A percentile compares a stretch with the other conserved stretches of the same genome.
Evolutionary conservation across 2,113 vertebrate species (phyloP).

Genomic region (Oryzias celebensis): DNA sequence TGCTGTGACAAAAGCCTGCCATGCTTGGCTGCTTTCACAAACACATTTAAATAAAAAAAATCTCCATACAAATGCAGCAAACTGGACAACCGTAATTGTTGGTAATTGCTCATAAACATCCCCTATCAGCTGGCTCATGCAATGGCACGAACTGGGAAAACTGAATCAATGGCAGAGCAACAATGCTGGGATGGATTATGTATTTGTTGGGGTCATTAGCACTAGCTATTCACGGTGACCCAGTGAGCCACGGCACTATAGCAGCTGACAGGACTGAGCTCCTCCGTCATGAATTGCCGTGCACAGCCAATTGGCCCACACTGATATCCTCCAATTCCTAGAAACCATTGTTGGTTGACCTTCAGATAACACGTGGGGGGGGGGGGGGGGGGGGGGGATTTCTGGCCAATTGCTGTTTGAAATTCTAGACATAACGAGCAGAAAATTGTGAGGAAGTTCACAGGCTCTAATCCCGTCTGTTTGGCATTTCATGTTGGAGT

Average conservation of each 20-base stretch:
- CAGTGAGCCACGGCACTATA: slow-evolving; percentile 60
- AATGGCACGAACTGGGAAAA: slow-evolving; percentile 41
- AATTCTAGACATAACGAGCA: slow-evolving; percentile 5
- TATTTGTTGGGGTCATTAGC: slow-evolving; percentile 67
- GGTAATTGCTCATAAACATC: slow-evolving; percentile 68
- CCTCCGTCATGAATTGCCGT: slow-evolving; percentile 41
- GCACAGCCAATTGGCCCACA: slow-evolving; percentile 57
- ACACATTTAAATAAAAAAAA: slow-evolving; percentile 49
- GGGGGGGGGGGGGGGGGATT: slow-evolving; percentile 18
- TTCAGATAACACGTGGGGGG: slow-evolving; percentile 42
- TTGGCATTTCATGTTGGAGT: slow-evolving; percentile 46
- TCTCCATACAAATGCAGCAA: slow-evolving; percentile 43
- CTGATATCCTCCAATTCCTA: slow-evolving; percentile 56
- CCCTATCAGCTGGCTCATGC: slow-evolving; percentile 57
- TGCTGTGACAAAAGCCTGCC: slow-evolving; percentile 36
- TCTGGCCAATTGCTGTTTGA: slow-evolving; percentile 31
- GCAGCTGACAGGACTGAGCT: slow-evolving; percentile 39
- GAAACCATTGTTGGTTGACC: slow-evolving; percentile 61
- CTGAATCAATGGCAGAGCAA: slow-evolving; percentile 37
- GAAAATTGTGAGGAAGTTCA: slow-evolving; percentile 25
- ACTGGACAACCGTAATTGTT: slow-evolving; percentile 44
- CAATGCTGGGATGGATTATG: slow-evolving; percentile 40
- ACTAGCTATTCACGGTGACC: slow-evolving; percentile 49
- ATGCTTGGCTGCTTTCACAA: slow-evolving; percentile 45
- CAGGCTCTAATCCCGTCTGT: background rate